A percentile compares a stretch with the other conserved stretches of the same genome.
Conservation (phyloP, 2,888 invertebrate genomes). For the Hypolimnas misippus region DNA sequence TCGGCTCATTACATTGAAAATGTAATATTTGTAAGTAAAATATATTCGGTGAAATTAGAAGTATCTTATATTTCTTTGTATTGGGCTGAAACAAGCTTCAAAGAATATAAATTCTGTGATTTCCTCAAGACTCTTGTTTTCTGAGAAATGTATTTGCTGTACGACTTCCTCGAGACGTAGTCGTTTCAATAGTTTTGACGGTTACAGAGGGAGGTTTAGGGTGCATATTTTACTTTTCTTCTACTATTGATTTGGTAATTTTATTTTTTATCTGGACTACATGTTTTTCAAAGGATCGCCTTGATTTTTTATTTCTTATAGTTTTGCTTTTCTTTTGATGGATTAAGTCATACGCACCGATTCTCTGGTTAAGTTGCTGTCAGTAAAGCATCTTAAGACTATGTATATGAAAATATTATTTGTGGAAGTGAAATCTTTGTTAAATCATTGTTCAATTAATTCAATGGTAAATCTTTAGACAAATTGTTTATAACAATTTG, state of each 20-base stretch:
- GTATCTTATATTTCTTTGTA: no score
- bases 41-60: no score
- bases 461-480: no score
- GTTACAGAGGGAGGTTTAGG: constrained; percentile 1
- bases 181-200: background rate
- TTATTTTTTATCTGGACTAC: background rate
- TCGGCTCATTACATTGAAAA: no score
- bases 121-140: background rate
- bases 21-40: no score
- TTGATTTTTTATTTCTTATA: background rate
- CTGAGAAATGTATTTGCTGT: background rate
- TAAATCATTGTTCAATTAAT: no score
- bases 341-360: no score
- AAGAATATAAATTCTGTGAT: background rate
- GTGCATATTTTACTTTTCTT: constrained; percentile 6
- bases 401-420: no score
- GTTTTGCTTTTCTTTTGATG: background rate
- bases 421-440: no score
- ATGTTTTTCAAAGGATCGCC: background rate
- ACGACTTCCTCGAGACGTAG: background rate
- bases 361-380: no score
- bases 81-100: background rate
- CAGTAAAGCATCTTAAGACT: no score
- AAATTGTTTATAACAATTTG: no score
- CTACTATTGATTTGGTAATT: background rate